phyloP scores from a whole-genome alignment of 2,888 invertebrate genomes.

The Coenonympha arcania region DNA sequence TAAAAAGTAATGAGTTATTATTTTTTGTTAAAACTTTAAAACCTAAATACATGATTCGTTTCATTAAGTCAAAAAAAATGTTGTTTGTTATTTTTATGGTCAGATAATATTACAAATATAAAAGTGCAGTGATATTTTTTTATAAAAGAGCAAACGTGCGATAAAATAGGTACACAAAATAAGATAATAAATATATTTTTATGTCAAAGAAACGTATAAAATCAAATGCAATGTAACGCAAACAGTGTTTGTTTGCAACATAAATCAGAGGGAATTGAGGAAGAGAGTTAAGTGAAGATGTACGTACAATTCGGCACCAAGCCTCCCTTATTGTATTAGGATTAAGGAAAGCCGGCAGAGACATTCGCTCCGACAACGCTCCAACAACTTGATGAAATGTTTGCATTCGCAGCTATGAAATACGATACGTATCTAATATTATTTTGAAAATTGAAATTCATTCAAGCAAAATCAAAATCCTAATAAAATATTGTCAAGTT shows the following conservation, averaged over 20 bases:
- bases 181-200: constrained; percentile 2
- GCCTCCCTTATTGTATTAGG: constrained; percentile 44
- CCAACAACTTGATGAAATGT: constrained; percentile 37
- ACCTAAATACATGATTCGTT: too few relatives aligned
- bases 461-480: background rate
- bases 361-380: constrained; percentile 36
- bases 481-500: too few relatives aligned
- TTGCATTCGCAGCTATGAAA: constrained; percentile 33
- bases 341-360: constrained; percentile 44
- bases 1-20: too few relatives aligned
- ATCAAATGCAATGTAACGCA: constrained; percentile 7
- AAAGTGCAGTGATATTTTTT: too few relatives aligned
- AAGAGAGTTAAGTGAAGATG: constrained; percentile 25
- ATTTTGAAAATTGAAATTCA: constrained; percentile 1
- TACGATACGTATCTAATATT: constrained; percentile 12
- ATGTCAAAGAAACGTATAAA: background rate
- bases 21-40: too few relatives aligned
- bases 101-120: too few relatives aligned
- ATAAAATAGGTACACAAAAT: background rate
- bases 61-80: too few relatives aligned
- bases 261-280: constrained; percentile 18
- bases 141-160: too few relatives aligned
- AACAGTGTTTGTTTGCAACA: constrained; percentile 13
- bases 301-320: constrained; percentile 33
- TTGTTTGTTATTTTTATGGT: too few relatives aligned